Evolutionary conservation across 2,888 invertebrate species (phyloP), one percentile per base, ranked within the genome.

Genomic region (Choreutis nemorana): DNA sequence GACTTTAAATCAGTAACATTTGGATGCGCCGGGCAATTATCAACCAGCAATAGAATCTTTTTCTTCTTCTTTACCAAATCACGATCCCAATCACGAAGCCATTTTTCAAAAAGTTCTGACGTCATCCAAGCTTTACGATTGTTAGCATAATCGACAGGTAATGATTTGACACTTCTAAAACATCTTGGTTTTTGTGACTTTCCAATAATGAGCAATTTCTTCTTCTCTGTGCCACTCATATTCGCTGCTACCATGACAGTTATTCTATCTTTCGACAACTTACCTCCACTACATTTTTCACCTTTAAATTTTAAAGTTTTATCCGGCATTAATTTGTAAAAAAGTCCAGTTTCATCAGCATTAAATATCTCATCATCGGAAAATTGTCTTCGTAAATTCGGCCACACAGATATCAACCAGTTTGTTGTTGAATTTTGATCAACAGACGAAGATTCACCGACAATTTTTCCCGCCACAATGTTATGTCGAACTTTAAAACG

Each of bases 271-370:
- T 30, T 30, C 18, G 30, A 2, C 13, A 25, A 29, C 8, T 28
- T 20, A 3, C 13, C 20, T 9, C 20, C 16, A 12, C 8, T 13
- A n/a, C 22, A 21, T 11, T 31, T 35, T 24, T 23, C 34, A 31
- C 25, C 14, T 33, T 33, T 36, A 30, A 26, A 16, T n/a, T 25
- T 34, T 23, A 24, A 12, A 6, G 24, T 24, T 24, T 2, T 24
- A 4, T 24, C 24, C 4, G 24, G 24, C 4, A 13, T 24, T 12
- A 24, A 24, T 2, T 44, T 42, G 32, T 37, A 42, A 35, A 44
- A 44, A 13, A 44, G 14, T 4, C 41, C 44, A 4, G 42, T 43
- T 28, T 46, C 37, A 33, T 43, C 45, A 14, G 42, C 41, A 36
- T 44, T 45, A 11, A 18, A 29, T 24, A 29, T 29, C 15, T 29